Conservation (phyloP, 2,113 vertebrate genomes). For the Coreoperca whiteheadi region DNA sequence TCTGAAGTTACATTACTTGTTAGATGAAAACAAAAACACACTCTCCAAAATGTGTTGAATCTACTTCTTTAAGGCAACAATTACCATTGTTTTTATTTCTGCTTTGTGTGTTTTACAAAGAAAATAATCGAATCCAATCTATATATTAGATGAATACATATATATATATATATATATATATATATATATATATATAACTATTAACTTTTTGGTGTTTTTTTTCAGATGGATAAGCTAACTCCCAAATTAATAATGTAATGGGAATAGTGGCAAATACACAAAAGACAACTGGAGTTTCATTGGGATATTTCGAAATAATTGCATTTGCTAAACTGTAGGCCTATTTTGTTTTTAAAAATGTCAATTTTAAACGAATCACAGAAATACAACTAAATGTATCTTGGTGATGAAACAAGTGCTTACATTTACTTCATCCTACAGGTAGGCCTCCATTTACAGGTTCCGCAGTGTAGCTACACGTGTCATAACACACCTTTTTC, state of each 20-base stretch:
- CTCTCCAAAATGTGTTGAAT: slow-evolving; percentile 1
- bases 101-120: background rate
- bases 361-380: background rate
- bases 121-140: background rate
- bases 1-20: background rate
- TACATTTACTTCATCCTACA: background rate
- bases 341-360: background rate
- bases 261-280: background rate
- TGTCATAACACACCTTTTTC: background rate
- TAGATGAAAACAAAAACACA: background rate
- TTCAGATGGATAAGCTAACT: background rate
- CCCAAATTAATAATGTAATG: background rate
- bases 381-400: background rate
- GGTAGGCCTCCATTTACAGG: background rate
- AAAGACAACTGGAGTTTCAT: background rate
- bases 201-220: background rate
- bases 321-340: too few species aligned
- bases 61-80: background rate
- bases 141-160: too few species aligned
- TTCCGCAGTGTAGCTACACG: too few species aligned
- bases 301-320: background rate
- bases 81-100: background rate
- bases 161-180: too few species aligned
- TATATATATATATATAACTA: too few species aligned
- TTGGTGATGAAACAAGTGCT: background rate